phyloP scores from a whole-genome alignment of 2,113 vertebrate genomes.

The Capra hircus region DNA sequence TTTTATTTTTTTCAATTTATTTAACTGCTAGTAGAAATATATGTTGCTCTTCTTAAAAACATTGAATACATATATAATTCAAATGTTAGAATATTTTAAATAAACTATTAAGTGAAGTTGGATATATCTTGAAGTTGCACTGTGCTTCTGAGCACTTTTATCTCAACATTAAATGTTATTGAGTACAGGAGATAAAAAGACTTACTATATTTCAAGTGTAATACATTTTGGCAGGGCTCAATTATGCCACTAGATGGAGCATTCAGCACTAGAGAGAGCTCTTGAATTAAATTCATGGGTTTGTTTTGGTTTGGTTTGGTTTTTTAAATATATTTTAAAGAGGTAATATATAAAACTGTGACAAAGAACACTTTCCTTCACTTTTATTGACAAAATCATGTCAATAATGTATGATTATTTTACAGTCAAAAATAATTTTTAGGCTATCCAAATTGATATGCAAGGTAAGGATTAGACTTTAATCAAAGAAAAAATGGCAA shows the following conservation, averaged over 20 bases:
- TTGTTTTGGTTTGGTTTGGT: not conserved
- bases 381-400: not conserved
- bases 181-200: not conserved
- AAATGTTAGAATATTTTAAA: conserved; percentile 29
- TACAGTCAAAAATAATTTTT: not conserved
- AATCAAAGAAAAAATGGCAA: not conserved
- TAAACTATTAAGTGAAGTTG: conserved; percentile 23
- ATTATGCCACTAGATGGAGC: conserved; percentile 80
- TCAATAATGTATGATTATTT: not conserved
- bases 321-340: not conserved
- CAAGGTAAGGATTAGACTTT: not conserved
- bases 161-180: not conserved
- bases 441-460: not conserved
- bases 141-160: not conserved
- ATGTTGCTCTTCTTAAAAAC: conserved; percentile 68
- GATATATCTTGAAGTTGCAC: not conserved
- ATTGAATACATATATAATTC: conserved; percentile 50
- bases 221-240: conserved; percentile 55
- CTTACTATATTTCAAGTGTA: not conserved
- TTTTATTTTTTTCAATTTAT: conserved; percentile 35
- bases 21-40: conserved; percentile 67
- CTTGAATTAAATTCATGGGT: not conserved
- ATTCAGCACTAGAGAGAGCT: conserved; percentile 68
- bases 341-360: not conserved
- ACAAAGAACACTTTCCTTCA: not conserved